Evolutionary conservation across 2,797 vertebrate species (phyloP).

Genomic region (Apogon talboti): DNA sequence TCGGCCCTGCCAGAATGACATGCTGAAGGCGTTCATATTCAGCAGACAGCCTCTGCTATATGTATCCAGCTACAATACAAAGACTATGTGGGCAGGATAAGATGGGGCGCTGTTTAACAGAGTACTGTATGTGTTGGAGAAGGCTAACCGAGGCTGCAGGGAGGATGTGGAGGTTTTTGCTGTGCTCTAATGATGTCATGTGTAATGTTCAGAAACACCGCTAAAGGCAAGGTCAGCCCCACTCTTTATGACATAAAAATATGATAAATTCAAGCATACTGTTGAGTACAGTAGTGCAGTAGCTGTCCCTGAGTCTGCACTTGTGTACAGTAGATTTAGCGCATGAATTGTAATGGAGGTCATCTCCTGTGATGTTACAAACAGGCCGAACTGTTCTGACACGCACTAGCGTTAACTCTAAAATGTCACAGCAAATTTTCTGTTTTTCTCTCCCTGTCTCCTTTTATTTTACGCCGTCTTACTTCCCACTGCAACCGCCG

Average conservation of each 20-base stretch:
- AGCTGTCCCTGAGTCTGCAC: slow-evolving; percentile 37
- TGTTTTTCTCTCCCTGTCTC: slow-evolving; percentile 31
- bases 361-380: slow-evolving; percentile 54
- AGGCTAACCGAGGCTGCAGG: slow-evolving; percentile 12
- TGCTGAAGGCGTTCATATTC: slow-evolving; percentile 28
- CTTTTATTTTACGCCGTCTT: slow-evolving; percentile 52
- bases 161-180: slow-evolving; percentile 24
- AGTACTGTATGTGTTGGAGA: slow-evolving; percentile 8
- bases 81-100: background rate
- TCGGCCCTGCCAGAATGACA: slow-evolving; percentile 33
- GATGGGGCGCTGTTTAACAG: slow-evolving; percentile 4
- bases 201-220: slow-evolving; percentile 35
- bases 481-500: slow-evolving; percentile 2
- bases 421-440: slow-evolving; percentile 63
- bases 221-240: slow-evolving; percentile 42
- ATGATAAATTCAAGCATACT: slow-evolving; percentile 11
- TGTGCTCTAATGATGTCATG: slow-evolving; percentile 52
- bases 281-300: slow-evolving; percentile 27
- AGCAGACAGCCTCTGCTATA: slow-evolving; percentile 13
- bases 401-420: slow-evolving; percentile 61
- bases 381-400: slow-evolving; percentile 65
- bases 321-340: slow-evolving; percentile 52
- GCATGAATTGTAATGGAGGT: slow-evolving; percentile 61
- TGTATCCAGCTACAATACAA: slow-evolving; percentile 3
- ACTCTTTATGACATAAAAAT: slow-evolving; percentile 27